These are phyloP conservation scores for Zaprionus gabonicus DNA, from an alignment of 1,140 invertebrate genomes.

Conservation along the genomic window DNA sequence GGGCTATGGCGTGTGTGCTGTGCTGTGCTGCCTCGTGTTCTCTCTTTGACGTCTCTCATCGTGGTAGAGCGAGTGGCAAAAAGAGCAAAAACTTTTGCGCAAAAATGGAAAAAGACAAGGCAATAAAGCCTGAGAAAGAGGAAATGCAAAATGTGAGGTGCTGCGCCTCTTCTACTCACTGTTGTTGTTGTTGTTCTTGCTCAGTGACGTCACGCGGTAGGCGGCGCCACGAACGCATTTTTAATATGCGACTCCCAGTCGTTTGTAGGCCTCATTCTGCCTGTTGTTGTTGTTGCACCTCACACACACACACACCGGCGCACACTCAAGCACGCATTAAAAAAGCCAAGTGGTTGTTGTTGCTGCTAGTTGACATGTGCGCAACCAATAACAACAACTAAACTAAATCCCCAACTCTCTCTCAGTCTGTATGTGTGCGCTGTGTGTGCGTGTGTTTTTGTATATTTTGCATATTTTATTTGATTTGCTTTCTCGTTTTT, in stretches of 20 bases:
- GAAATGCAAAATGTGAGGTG: conserved; percentile 62
- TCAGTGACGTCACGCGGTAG: conserved; percentile 71
- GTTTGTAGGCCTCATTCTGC: conserved; percentile 27
- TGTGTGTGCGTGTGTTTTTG: conserved; percentile 58
- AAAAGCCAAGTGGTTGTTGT: conserved; percentile 46
- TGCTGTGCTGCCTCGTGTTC: conserved; percentile 47
- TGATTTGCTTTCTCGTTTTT: conserved; percentile 71
- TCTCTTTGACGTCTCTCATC: conserved; percentile 53
- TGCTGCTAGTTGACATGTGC: conserved; percentile 61
- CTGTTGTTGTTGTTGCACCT: conserved; percentile 22
- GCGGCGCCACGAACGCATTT: conserved; percentile 78
- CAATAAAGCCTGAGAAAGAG: conserved; percentile 47
- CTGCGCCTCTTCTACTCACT: conserved; percentile 15
- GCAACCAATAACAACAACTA: conserved; percentile 80
- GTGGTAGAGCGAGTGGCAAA: conserved; percentile 29
- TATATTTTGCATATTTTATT: conserved; percentile 82
- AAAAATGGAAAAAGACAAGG: conserved; percentile 37
- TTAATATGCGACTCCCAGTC: conserved; percentile 62
- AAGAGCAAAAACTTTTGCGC: conserved; percentile 48
- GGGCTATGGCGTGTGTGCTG: conserved; percentile 4
- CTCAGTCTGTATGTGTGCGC: conserved; percentile 23
- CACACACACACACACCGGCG: conserved; percentile 16
- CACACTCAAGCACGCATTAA: conserved; percentile 19
- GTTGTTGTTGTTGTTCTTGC: conserved; percentile 15
- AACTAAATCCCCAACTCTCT: conserved; percentile 54